phyloP scores from a whole-genome alignment of 2,113 vertebrate genomes.

The Cochlearius cochlearius region DNA sequence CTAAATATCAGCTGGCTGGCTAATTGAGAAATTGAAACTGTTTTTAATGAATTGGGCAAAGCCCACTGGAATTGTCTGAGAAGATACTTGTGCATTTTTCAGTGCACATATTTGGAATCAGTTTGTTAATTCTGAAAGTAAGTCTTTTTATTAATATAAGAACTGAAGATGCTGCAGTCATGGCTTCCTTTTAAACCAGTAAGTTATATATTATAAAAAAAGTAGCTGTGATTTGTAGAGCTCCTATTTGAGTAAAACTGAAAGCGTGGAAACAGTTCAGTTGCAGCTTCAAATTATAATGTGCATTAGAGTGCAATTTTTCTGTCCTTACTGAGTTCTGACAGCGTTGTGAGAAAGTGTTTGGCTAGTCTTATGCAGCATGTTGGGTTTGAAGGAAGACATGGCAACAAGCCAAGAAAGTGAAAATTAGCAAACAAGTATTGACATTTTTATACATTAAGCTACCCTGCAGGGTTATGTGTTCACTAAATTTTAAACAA shows the following conservation, averaged over 20 bases:
- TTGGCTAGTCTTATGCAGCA: slow-evolving; percentile 28
- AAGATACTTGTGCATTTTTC: slow-evolving; percentile 23
- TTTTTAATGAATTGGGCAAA: slow-evolving; percentile 52
- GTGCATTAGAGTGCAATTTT: neutral
- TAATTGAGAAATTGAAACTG: slow-evolving; percentile 49
- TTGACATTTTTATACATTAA: slow-evolving; percentile 34
- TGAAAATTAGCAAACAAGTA: slow-evolving; percentile 58
- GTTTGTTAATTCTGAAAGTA: slow-evolving; percentile 40
- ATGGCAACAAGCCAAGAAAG: slow-evolving; percentile 68
- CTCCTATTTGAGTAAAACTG: slow-evolving; percentile 37
- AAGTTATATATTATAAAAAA: neutral
- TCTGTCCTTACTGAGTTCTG: slow-evolving; percentile 25
- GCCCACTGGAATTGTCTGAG: slow-evolving; percentile 42
- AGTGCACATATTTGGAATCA: slow-evolving; percentile 15
- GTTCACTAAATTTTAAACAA: slow-evolving; percentile 38
- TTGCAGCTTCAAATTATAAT: slow-evolving; percentile 20
- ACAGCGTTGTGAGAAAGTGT: slow-evolving; percentile 23
- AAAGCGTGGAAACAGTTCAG: slow-evolving; percentile 61
- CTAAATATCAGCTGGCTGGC: slow-evolving; percentile 51
- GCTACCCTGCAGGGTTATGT: slow-evolving; percentile 64
- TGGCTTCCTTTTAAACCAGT: slow-evolving; percentile 66
- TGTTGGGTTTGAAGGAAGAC: slow-evolving; percentile 70
- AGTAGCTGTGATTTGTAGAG: slow-evolving; percentile 51
- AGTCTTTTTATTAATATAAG: slow-evolving; percentile 25
- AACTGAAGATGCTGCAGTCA: slow-evolving; percentile 47